These are phyloP conservation scores for Cyphomyrus discorhynchus DNA, from an alignment of 2,113 vertebrate species.

Conservation along the genomic window DNA sequence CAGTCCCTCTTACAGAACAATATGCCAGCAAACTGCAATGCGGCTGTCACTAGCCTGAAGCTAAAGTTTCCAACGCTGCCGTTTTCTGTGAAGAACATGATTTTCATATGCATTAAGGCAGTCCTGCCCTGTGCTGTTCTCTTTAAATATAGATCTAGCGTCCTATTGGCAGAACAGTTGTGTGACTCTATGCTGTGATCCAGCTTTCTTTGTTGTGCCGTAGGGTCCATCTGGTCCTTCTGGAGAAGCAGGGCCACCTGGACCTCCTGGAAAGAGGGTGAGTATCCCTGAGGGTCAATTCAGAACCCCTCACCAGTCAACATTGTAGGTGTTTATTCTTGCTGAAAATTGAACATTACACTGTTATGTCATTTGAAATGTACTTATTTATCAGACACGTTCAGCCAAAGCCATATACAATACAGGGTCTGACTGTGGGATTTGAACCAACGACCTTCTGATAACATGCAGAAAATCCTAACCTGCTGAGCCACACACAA, in stretches of 20 bases:
- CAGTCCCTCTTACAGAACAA: background rate
- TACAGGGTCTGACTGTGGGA: background rate
- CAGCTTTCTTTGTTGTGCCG: conserved; percentile 27
- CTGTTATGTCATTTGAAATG: background rate
- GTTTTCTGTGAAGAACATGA: background rate
- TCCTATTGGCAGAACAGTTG: background rate
- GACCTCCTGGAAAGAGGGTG: conserved; percentile 93
- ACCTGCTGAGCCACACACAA: background rate
- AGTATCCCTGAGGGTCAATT: conserved; percentile 40
- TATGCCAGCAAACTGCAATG: background rate
- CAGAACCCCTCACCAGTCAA: background rate
- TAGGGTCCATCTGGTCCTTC: conserved; percentile 94
- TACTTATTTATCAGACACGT: background rate
- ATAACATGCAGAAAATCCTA: background rate
- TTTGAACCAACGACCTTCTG: background rate
- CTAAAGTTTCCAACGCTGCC: background rate
- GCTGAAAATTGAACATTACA: background rate
- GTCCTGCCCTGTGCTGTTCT: background rate
- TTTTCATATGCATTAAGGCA: background rate
- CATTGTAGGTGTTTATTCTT: background rate
- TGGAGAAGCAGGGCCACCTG: conserved; percentile 92
- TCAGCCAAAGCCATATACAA: background rate
- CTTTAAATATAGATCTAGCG: background rate
- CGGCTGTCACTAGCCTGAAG: background rate
- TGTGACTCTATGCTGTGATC: background rate